phyloP scores from a whole-genome alignment of 2,888 invertebrate genomes.

The Hypselothyrea guttata region DNA sequence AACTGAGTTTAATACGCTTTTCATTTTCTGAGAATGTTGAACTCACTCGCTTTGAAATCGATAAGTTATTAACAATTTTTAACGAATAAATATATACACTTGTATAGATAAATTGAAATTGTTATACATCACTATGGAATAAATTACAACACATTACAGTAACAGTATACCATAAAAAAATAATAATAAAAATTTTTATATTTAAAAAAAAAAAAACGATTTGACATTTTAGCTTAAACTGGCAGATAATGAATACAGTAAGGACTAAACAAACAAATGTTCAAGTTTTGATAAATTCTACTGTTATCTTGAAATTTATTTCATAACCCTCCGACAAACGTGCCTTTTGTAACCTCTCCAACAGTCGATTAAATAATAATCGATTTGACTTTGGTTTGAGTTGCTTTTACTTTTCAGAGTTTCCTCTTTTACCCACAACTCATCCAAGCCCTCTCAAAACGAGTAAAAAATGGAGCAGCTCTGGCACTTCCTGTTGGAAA shows the following conservation, averaged over 20 bases:
- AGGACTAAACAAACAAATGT: slow-evolving; percentile 39
- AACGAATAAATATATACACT: too few species aligned
- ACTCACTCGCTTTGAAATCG: too few species aligned
- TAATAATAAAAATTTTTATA: too few species aligned
- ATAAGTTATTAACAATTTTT: too few species aligned
- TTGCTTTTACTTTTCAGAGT: slow-evolving; percentile 13
- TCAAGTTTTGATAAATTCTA: slow-evolving; percentile 64
- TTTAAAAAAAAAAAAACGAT: too few species aligned
- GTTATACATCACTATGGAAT: too few species aligned
- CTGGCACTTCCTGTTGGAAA: slow-evolving; percentile 57
- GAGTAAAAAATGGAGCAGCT: slow-evolving; percentile 43
- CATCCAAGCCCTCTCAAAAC: slow-evolving; percentile 32
- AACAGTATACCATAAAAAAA: too few species aligned
- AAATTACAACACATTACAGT: too few species aligned
- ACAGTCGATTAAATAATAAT: slow-evolving; percentile 74
- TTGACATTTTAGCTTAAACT: slow-evolving; percentile 38
- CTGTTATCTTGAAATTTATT: slow-evolving; percentile 66
- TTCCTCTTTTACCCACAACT: slow-evolving; percentile 39
- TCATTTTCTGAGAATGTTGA: too few species aligned
- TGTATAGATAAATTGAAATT: too few species aligned
- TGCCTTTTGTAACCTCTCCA: slow-evolving; percentile 32
- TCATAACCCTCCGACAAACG: slow-evolving; percentile 49
- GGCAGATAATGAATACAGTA: too few species aligned
- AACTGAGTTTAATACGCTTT: too few species aligned
- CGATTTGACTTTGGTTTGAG: slow-evolving; percentile 74